Conservation (phyloP, 2,797 vertebrate genomes). For the Sarcophilus harrisii region DNA sequence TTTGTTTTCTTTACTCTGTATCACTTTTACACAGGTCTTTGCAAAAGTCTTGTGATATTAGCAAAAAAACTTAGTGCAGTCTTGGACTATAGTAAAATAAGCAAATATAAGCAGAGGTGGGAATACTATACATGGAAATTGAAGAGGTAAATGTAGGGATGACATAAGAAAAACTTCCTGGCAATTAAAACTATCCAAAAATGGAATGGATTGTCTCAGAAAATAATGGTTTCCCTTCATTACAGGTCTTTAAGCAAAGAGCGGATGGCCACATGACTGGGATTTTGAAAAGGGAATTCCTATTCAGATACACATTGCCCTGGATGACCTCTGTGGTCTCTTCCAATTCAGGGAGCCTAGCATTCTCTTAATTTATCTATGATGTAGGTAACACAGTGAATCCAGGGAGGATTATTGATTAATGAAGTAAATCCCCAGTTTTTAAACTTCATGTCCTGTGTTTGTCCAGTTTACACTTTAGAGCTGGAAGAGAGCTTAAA, state of each 20-base stretch:
- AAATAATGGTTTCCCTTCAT: neutral
- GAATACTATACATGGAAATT: neutral
- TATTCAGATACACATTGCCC: neutral
- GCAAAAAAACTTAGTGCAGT: neutral
- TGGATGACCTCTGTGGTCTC: neutral
- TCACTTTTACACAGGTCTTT: neutral
- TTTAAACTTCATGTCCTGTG: conserved; percentile 17
- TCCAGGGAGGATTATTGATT: neutral
- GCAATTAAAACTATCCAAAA: neutral
- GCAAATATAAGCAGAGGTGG: neutral
- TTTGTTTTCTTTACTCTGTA: neutral
- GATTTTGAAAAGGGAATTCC: neutral
- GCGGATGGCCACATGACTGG: neutral
- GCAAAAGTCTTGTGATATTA: neutral
- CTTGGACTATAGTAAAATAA: neutral
- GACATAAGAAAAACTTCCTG: neutral
- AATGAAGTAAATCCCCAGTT: conserved; percentile 49
- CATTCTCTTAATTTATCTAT: neutral
- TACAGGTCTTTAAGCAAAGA: neutral
- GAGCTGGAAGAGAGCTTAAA: neutral
- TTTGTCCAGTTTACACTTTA: neutral
- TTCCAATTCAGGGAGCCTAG: neutral
- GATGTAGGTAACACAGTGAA: neutral
- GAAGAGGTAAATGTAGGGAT: neutral
- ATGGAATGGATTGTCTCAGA: neutral